phyloP scores from a whole-genome alignment of 2,888 invertebrate species.

The Yponomeuta sedellus region DNA sequence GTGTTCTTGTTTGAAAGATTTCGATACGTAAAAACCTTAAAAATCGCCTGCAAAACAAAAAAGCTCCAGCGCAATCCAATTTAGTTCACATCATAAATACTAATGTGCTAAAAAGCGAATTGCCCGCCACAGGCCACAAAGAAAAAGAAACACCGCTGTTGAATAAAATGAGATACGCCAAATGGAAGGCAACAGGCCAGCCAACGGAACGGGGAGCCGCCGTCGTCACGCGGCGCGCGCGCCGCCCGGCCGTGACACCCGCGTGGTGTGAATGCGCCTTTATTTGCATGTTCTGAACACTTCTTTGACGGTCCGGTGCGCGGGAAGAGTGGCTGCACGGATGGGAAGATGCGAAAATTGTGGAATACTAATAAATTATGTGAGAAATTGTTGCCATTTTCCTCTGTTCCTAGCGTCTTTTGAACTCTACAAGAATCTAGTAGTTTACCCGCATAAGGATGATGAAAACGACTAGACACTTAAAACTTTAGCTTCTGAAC shows the following conservation, averaged over 20 bases:
- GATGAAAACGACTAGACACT: too few relatives aligned
- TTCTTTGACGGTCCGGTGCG: slow-evolving; percentile 29
- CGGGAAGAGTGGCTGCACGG: background rate
- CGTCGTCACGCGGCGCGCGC: background rate
- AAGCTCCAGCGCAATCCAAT: background rate
- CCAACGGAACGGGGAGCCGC: slow-evolving; percentile 53
- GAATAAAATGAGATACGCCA: slow-evolving; percentile 45
- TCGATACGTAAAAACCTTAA: background rate
- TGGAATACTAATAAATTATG: background rate
- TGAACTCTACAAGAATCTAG: too few relatives aligned
- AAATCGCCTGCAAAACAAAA: background rate
- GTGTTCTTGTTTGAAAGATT: background rate
- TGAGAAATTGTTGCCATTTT: background rate
- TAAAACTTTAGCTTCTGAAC: too few relatives aligned
- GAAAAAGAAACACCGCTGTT: slow-evolving; percentile 40
- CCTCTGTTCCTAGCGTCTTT: too few relatives aligned
- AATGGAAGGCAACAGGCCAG: slow-evolving; percentile 60
- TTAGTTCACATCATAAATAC: background rate
- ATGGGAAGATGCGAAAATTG: background rate
- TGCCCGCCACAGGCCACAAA: slow-evolving; percentile 35
- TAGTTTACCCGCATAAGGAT: too few relatives aligned
- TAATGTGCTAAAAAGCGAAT: slow-evolving; percentile 55
- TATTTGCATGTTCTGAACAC: slow-evolving; percentile 47
- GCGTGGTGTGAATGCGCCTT: slow-evolving; percentile 57
- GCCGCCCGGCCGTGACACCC: slow-evolving; percentile 28